These are phyloP conservation scores for Amblyopsis hoosieri DNA, from an alignment of 2,797 vertebrate genomes.

Conservation along the genomic window DNA sequence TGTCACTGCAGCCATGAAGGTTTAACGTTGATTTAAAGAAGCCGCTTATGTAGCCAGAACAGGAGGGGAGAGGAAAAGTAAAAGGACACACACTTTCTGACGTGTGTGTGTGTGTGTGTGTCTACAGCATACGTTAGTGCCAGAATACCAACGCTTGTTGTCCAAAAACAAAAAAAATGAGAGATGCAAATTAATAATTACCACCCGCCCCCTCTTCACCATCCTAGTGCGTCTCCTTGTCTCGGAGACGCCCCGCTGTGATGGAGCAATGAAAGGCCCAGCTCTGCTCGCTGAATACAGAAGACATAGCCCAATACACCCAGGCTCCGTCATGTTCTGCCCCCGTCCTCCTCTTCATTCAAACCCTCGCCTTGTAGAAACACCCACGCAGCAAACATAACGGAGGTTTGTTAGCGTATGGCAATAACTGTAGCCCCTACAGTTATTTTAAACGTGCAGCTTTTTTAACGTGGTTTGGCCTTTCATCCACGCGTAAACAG, in stretches of 20 bases:
- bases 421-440: too few relatives aligned
- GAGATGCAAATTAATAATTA: constrained; percentile 23
- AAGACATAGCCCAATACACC: too few relatives aligned
- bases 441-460: too few relatives aligned
- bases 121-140: constrained; percentile 4
- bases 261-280: too few relatives aligned
- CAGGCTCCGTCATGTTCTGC: background rate
- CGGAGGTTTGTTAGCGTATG: too few relatives aligned
- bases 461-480: too few relatives aligned
- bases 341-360: background rate
- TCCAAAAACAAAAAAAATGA: background rate
- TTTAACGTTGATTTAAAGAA: constrained; percentile 67
- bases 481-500: too few relatives aligned
- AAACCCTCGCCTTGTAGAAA: background rate
- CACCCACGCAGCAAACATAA: background rate
- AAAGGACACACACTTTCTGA: constrained; percentile 2
- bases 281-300: too few relatives aligned
- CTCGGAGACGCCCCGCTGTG: background rate
- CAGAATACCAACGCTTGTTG: constrained; percentile 15
- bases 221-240: constrained; percentile 2
- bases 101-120: background rate
- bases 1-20: constrained; percentile 55
- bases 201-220: background rate
- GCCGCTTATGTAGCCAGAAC: background rate
- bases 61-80: background rate